Evolutionary conservation across 1,140 invertebrate genomes (phyloP).

Genomic region (Listronotus oregonensis): DNA sequence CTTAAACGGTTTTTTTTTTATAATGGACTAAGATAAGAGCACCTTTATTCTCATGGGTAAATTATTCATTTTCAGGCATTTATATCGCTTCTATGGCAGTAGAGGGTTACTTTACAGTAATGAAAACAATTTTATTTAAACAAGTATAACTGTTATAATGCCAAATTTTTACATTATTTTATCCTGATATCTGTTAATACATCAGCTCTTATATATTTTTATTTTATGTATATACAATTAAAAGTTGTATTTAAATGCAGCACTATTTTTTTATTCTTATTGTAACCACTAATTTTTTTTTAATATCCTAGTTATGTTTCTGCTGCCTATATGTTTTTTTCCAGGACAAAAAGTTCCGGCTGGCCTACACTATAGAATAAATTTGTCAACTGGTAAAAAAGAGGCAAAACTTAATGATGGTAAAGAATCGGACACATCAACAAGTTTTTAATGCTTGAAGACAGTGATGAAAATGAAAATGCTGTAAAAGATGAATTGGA

Average conservation of each 20-base stretch:
- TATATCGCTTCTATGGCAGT: too few species aligned
- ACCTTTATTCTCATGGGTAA: too few species aligned
- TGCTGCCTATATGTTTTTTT: conserved; percentile 10
- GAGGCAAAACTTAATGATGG: conserved; percentile 75
- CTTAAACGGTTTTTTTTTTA: too few species aligned
- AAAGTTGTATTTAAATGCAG: too few species aligned
- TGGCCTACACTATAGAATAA: conserved; percentile 75
- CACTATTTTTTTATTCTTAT: too few species aligned
- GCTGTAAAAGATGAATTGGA: conserved; percentile 47
- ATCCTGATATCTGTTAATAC: not conserved
- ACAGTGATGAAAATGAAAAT: conserved; percentile 32
- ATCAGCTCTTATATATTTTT: not conserved
- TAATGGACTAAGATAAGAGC: too few species aligned
- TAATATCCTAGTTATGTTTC: too few species aligned
- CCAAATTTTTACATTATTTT: not conserved
- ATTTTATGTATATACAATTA: not conserved
- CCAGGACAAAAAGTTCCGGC: conserved; percentile 72
- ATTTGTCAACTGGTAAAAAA: conserved; percentile 72
- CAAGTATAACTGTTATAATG: too few species aligned
- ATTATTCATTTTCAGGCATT: too few species aligned
- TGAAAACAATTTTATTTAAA: too few species aligned
- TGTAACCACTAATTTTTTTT: too few species aligned
- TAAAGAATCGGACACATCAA: conserved; percentile 43
- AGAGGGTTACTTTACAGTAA: too few species aligned
- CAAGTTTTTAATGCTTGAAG: conserved; percentile 38